Conservation (phyloP, 2,113 vertebrate species). For the Syngnathus scovelli region DNA sequence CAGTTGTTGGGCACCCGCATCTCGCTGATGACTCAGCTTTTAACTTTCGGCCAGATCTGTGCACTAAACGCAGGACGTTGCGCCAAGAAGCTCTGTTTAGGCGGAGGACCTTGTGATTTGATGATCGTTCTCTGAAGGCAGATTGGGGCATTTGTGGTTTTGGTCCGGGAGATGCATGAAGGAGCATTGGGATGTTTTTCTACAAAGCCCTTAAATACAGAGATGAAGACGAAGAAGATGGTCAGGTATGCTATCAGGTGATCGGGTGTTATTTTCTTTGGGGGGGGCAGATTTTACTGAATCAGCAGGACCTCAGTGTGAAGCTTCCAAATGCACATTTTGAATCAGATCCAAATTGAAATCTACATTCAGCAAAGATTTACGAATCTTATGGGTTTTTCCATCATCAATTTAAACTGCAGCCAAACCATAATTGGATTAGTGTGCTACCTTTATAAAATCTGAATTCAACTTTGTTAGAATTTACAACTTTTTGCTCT, state of each 20-base stretch:
- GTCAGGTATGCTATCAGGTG: constrained; percentile 58
- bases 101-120: constrained; percentile 10
- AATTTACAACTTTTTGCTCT: background rate
- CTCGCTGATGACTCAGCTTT: constrained; percentile 56
- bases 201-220: constrained; percentile 73
- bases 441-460: background rate
- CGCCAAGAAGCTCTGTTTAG: constrained; percentile 6
- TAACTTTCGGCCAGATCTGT: constrained; percentile 48
- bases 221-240: constrained; percentile 65
- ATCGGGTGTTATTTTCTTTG: constrained; percentile 14
- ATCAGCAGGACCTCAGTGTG: background rate
- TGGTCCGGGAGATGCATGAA: constrained; percentile 60
- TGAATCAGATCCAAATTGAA: background rate
- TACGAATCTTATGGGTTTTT: no score
- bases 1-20: constrained; percentile 31
- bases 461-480: background rate
- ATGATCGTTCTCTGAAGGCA: constrained; percentile 29
- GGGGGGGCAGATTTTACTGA: background rate
- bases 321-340: background rate
- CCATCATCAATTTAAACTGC: no score
- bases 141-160: constrained; percentile 52
- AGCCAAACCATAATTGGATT: no score
- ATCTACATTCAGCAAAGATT: no score
- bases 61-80: constrained; percentile 26
- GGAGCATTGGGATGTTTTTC: constrained; percentile 68